A percentile compares a stretch with the other conserved stretches of the same genome.
phyloP scores from a whole-genome alignment of 2,888 invertebrate genomes.

The Augochlorella aurata region DNA sequence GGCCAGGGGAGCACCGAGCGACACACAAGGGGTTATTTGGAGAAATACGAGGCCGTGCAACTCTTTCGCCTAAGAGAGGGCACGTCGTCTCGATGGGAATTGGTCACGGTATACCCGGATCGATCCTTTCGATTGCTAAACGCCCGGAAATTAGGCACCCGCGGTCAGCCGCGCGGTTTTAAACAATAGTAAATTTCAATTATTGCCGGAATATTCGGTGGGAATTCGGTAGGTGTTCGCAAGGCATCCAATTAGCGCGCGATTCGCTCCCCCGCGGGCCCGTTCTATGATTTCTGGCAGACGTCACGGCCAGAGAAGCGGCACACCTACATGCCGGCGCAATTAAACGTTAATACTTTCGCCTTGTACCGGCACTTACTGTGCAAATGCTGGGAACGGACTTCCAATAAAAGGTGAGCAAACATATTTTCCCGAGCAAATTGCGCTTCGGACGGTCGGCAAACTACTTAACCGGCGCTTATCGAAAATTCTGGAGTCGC shows the following conservation, averaged over 20 bases:
- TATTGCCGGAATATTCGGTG: slow-evolving; percentile 42
- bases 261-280: slow-evolving; percentile 30
- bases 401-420: slow-evolving; percentile 1
- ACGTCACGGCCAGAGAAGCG: slow-evolving; percentile 55
- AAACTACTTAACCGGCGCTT: not conserved
- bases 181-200: slow-evolving; percentile 48
- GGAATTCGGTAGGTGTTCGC: slow-evolving; percentile 47
- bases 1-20: not conserved
- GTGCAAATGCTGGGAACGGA: slow-evolving; percentile 5
- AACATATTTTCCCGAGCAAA: slow-evolving; percentile 8
- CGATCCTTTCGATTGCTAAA: slow-evolving; percentile 71
- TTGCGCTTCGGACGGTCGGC: not conserved
- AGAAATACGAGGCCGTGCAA: slow-evolving; percentile 65
- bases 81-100: slow-evolving; percentile 64
- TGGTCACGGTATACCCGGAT: slow-evolving; percentile 71
- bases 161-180: not conserved
- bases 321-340: slow-evolving; percentile 55
- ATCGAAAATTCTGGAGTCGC: not conserved
- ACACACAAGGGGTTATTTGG: slow-evolving; percentile 46
- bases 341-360: slow-evolving; percentile 64
- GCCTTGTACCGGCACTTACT: slow-evolving; percentile 6
- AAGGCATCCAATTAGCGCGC: slow-evolving; percentile 57
- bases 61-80: slow-evolving; percentile 66
- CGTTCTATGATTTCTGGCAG: slow-evolving; percentile 42
- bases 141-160: not conserved